A percentile compares a stretch with the other conserved stretches of the same genome.
These are phyloP conservation scores for Drosophila borealis DNA, from an alignment of 2,888 invertebrate genomes.

Conservation along the genomic window DNA sequence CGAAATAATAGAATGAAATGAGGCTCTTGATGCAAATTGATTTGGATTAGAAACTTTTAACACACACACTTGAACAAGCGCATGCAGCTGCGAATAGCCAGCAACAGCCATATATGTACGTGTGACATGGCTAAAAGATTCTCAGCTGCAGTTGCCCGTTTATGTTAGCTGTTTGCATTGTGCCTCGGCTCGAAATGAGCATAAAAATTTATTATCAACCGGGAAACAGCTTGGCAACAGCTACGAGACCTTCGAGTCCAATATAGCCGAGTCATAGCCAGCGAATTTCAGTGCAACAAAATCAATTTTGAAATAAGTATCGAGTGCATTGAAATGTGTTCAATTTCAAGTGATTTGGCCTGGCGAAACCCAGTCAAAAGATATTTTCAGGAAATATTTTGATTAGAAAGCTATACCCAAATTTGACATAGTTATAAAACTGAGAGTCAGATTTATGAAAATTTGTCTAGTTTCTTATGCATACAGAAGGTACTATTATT, in stretches of 20 bases:
- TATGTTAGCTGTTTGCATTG: slow-evolving; percentile 28
- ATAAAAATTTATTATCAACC: slow-evolving; percentile 64
- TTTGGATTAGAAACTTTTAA: slow-evolving; percentile 82
- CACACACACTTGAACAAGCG: slow-evolving; percentile 24
- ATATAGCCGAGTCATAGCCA: slow-evolving; percentile 7
- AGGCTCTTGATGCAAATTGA: slow-evolving; percentile 84
- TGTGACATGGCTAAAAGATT: slow-evolving; percentile 33
- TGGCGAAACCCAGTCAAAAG: slow-evolving; percentile 5
- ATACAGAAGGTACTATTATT: accelerated
- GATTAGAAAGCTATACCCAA: no score
- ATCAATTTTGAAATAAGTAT: slow-evolving; percentile 44
- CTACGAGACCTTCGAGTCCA: slow-evolving; percentile 22
- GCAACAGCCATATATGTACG: slow-evolving; percentile 34
- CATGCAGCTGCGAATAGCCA: slow-evolving; percentile 10
- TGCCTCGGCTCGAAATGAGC: slow-evolving; percentile 54
- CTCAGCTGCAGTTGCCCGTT: slow-evolving; percentile 39
- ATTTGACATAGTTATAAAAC: no score
- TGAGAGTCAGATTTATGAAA: no score
- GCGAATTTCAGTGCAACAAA: slow-evolving; percentile 26
- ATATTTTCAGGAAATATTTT: background rate
- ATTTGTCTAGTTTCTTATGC: no score
- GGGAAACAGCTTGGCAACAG: slow-evolving; percentile 12
- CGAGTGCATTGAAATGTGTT: slow-evolving; percentile 14
- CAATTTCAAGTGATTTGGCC: slow-evolving; percentile 22
- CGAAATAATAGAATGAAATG: slow-evolving; percentile 83